phyloP scores from a whole-genome alignment of 64 coral and sea anemone genomes.

The Actinia equina region DNA sequence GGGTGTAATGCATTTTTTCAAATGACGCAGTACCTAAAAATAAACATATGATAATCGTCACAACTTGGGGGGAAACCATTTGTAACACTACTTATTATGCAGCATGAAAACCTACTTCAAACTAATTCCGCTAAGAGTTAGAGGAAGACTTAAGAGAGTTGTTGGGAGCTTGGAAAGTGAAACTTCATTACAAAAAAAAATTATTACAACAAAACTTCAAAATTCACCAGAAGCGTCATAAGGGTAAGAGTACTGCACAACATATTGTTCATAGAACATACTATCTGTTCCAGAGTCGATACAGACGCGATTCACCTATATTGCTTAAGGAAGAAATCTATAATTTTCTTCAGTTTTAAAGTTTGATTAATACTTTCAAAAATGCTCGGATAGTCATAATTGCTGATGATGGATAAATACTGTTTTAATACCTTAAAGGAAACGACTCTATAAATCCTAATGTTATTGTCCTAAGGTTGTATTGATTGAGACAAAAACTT shows the following conservation, averaged over 20 bases:
- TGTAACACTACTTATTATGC: background rate
- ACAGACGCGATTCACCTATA: background rate
- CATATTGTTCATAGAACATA: background rate
- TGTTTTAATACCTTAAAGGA: background rate
- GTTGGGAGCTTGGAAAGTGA: background rate
- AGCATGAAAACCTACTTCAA: background rate
- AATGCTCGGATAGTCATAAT: background rate
- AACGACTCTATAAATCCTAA: background rate
- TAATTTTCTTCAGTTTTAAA: background rate
- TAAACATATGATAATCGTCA: slow-evolving; percentile 6
- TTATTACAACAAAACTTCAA: background rate
- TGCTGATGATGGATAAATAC: background rate
- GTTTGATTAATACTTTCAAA: background rate
- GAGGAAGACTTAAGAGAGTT: background rate
- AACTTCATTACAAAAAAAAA: background rate
- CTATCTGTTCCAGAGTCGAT: background rate
- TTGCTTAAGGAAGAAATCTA: background rate
- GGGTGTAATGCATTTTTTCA: background rate
- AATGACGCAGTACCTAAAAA: slow-evolving; percentile 9
- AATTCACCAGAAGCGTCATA: background rate
- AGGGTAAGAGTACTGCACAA: background rate
- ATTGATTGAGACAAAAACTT: background rate
- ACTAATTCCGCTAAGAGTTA: background rate
- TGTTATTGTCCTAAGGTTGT: background rate
- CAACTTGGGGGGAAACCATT: background rate